A percentile compares a stretch with the other conserved stretches of the same genome.
phyloP scores from a whole-genome alignment of 2,888 invertebrate genomes.

The Tenthredo mesomela region DNA sequence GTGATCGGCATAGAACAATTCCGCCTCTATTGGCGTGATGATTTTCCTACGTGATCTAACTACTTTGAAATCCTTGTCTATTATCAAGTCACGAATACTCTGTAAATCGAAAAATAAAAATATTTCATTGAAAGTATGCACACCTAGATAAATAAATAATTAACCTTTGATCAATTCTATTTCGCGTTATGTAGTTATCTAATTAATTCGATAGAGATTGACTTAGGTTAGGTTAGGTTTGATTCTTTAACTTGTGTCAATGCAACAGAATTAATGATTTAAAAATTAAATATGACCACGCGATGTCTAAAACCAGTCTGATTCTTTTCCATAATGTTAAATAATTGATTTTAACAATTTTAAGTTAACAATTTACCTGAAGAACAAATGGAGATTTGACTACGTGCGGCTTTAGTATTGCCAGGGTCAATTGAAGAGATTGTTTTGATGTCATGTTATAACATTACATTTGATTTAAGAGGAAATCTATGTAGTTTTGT shows the following conservation, averaged over 20 bases:
- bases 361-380: conserved; percentile 73
- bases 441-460: conserved; percentile 62
- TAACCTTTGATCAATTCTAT: not conserved
- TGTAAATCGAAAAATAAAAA: conserved; percentile 67
- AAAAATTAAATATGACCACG: too few species aligned
- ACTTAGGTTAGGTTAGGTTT: not conserved
- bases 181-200: not conserved
- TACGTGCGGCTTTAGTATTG: conserved; percentile 93
- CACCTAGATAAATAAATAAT: not conserved
- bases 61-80: conserved; percentile 85
- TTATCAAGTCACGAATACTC: conserved; percentile 85
- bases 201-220: not conserved
- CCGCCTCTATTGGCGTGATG: conserved; percentile 83
- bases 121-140: not conserved
- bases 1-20: conserved; percentile 91
- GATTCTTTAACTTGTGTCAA: not conserved
- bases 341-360: not conserved
- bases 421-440: conserved; percentile 85
- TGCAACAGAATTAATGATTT: not conserved
- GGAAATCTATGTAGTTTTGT: not conserved
- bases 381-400: conserved; percentile 87
- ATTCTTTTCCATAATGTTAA: not conserved
- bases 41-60: conserved; percentile 84
- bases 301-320: not conserved
- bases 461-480: conserved; percentile 51